Base-by-base conservation (phyloP, 2,888 invertebrate species). In the Drosophila rellima region DNA sequence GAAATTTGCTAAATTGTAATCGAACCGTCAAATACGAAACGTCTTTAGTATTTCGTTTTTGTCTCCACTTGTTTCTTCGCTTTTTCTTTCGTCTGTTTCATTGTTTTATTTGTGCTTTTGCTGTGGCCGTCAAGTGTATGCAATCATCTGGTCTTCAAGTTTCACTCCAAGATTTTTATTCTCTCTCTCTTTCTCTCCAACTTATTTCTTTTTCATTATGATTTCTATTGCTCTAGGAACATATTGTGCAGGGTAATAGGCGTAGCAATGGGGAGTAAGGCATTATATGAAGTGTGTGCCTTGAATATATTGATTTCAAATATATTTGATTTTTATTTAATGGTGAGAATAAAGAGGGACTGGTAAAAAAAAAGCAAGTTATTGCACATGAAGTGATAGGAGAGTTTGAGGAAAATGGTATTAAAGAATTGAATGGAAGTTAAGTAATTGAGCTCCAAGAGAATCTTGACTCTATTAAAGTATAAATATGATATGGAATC, bases 1-100 rank as follows among this genome's bases (percentile, higher is more conserved):
- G 64, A 78, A 77, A 77, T 71, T 78, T 76, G 69, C 37, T 59
- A 85, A 83, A 80, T 78, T 85, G 88, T 82, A 82, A 83, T 85
- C 80, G 80, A 83, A 79, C 63, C 76, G 59, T 56, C 70, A 70
- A 63, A 65, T 64, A 57, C 57, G 54, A 50, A 51, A 42, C 44
- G 47, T 68, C 51, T 78, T 70, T 40, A 44, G 15, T 17, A 20
- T 47, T 48, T 37, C 45, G 57, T 35, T 29, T 11, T 47, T 5
- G 8, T 29, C 17, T 47, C 7, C 11, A 1, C 31, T 18, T 2
- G 5, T 33, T 39, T 31, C 35, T 65, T 70, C 7, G 29, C 29
- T 13, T 31, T 39, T 39, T 8, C 26, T 50, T 33, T 2, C 23
- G n/a, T 37, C 44, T 3, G 52, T 44, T 17, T 51, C 42, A 65